Conservation (phyloP, 37 sponge, comb jelly and placozoan genomes). For the Ianthella basta region DNA sequence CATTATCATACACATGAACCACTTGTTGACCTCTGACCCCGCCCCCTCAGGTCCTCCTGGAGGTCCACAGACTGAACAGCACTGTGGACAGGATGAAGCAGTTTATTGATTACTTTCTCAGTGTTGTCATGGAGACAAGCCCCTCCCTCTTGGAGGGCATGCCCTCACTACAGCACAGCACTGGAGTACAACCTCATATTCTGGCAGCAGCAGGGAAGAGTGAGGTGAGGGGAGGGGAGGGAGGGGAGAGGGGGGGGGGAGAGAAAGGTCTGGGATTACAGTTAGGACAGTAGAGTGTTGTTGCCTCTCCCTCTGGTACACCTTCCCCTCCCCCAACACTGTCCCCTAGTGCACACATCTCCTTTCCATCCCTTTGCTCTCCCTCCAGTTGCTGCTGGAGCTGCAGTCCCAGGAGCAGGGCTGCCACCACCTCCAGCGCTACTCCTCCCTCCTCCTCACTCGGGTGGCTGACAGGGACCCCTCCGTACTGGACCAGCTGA, state of each 20-base stretch:
- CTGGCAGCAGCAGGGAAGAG: slow-evolving; percentile 3
- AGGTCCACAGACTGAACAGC: slow-evolving; percentile 24
- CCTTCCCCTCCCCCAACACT: too few species aligned
- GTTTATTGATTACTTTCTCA: slow-evolving; percentile 15
- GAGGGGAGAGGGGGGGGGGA: too few species aligned
- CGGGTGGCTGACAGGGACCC: neutral
- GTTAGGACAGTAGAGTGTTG: too few species aligned
- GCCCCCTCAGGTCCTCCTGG: neutral
- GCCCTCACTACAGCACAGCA: slow-evolving; percentile 3
- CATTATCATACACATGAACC: neutral
- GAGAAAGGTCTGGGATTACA: too few species aligned
- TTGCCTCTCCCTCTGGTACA: too few species aligned
- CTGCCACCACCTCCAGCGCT: neutral
- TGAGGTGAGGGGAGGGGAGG: neutral
- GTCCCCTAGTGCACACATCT: too few species aligned
- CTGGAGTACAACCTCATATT: slow-evolving; percentile 9
- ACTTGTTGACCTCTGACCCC: neutral
- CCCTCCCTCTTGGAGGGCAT: neutral
- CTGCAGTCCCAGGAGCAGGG: neutral
- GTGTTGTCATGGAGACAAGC: neutral
- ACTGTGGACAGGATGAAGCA: slow-evolving; percentile 14
- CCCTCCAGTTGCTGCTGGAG: neutral
- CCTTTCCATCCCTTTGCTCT: too few species aligned
- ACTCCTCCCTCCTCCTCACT: neutral
- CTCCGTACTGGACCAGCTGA: neutral